Base-by-base conservation (phyloP, 2,113 vertebrate species). In the Marcusenius ussheri region DNA sequence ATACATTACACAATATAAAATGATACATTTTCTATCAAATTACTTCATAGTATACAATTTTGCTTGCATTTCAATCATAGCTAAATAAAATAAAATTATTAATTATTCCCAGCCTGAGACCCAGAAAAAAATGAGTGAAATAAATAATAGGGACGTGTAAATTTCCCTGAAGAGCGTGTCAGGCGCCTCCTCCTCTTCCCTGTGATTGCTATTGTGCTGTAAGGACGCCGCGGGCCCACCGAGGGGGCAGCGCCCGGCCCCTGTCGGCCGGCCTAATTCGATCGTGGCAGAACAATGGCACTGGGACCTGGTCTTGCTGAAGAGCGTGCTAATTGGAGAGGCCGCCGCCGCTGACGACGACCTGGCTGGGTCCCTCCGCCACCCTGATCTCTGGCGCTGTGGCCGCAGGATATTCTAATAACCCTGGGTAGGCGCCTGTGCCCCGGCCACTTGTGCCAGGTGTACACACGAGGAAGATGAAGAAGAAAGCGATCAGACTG, bases 321-420 rank as follows among this genome's bases (percentile, higher is more conserved):
- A 98, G 97, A 96, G 97, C 97, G 98, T 97, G 96, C 97, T 99
- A 99, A 99, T 98, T 98, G 98, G 95, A 95, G 91, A 92, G 93
- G 96, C 62, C 3, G n/a, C 96, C 97, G 97, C 97, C 97, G 97
- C 98, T 97, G 97, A 98, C 97, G 97, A 98, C 97, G 97, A 98
- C 97, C 97, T 98, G 97, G 97, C 96, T 96, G 94, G 98, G 97
- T 98, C 98, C 98, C 96, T 97, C 96, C 96, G 96, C 97, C 97
- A 97, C 97, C 97, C 97, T 98, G 98, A 99, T 98, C 97, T 97
- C 97, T 97, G 97, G 97, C 97, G 5, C 24, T 6, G 42, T 94
- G 95, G 95, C 94, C 94, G 93, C 94, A 95, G 97, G 96, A 95
- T 96, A 97, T 95, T 96, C 95, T 97, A 97, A 97, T 97, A 97